Percentiles rank a stretch among this genome's conserved stretches.
phyloP scores from a whole-genome alignment of 2,113 vertebrate genomes.

The Gambusia holbrooki region DNA sequence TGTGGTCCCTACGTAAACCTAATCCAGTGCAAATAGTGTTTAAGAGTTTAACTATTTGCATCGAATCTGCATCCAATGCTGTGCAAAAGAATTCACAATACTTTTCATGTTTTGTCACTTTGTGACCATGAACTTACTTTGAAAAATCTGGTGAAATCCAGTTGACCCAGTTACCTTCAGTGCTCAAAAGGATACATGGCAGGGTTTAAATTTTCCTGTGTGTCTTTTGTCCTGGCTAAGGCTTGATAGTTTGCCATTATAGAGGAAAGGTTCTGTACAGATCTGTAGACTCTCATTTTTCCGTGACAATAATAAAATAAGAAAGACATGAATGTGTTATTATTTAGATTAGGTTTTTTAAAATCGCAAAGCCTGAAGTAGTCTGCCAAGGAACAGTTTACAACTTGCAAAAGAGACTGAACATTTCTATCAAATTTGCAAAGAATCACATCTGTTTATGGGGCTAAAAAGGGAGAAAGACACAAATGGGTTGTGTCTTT shows the following conservation, averaged over 20 bases:
- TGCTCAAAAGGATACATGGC: neutral
- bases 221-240: too few species aligned
- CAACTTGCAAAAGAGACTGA: neutral
- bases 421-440: neutral
- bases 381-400: neutral
- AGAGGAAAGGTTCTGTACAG: neutral
- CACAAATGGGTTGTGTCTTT: too few species aligned
- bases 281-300: neutral
- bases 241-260: neutral
- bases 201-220: neutral
- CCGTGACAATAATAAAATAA: too few species aligned
- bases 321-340: neutral
- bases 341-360: neutral
- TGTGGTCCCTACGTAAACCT: too few species aligned
- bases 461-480: neutral
- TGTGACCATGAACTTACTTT: too few species aligned
- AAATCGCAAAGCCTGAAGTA: neutral
- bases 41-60: neutral
- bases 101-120: too few species aligned
- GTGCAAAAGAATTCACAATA: too few species aligned
- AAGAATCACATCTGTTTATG: neutral
- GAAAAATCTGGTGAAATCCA: too few species aligned
- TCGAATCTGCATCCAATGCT: neutral
- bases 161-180: too few species aligned
- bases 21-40: too few species aligned